Evolutionary conservation across 2,113 vertebrate species (phyloP).

Genomic region (Cyphomyrus discorhynchus): DNA sequence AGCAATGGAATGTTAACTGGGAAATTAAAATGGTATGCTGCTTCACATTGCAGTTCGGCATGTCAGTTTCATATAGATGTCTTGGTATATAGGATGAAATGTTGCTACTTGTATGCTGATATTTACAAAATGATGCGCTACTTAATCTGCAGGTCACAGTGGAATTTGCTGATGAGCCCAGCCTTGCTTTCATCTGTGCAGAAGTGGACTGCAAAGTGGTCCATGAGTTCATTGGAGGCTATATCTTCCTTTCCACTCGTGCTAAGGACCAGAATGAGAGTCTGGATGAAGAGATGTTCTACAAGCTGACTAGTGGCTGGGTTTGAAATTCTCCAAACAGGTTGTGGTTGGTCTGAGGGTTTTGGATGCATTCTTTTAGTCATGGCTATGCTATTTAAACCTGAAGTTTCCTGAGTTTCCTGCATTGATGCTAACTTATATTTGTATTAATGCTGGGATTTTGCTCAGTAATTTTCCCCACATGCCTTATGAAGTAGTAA

Average conservation of each 20-base stretch:
- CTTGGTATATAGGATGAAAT: not conserved
- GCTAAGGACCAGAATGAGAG: conserved; percentile 99
- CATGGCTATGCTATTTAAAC: conserved; percentile 38
- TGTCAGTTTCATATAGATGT: not conserved
- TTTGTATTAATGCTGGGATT: conserved; percentile 34
- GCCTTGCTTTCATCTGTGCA: conserved; percentile 86
- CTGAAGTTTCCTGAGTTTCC: conserved; percentile 36
- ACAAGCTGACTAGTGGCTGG: conserved; percentile 98
- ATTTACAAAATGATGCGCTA: not conserved
- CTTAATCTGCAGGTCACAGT: conserved; percentile 75
- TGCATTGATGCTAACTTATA: conserved; percentile 37
- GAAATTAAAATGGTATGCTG: conserved; percentile 93
- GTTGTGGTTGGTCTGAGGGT: conserved; percentile 34
- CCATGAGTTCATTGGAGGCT: conserved; percentile 96
- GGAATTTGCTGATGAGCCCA: conserved; percentile 91
- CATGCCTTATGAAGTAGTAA: not conserved
- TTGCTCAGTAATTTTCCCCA: conserved; percentile 7
- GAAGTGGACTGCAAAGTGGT: conserved; percentile 98
- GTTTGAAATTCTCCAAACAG: conserved; percentile 62
- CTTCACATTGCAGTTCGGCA: not conserved
- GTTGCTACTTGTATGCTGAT: not conserved
- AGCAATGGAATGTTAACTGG: conserved; percentile 99
- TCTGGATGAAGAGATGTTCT: conserved; percentile 98
- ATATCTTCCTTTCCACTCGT: conserved; percentile 93
- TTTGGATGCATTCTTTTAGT: conserved; percentile 42